Base-by-base conservation (phyloP, 2,113 vertebrate genomes). In the Seriola aureovittata region DNA sequence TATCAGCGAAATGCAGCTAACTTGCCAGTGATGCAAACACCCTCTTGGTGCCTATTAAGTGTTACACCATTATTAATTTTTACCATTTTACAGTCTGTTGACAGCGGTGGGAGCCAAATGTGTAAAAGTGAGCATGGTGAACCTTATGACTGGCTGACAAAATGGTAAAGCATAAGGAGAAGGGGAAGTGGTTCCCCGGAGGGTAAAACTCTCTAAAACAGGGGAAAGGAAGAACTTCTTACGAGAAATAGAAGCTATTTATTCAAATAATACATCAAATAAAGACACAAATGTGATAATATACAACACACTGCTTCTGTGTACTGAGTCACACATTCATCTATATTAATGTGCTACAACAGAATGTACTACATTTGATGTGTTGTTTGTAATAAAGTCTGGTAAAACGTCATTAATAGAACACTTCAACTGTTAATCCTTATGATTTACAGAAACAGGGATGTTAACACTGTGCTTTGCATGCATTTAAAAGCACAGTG, bases 1-100 rank as follows among this genome's bases (percentile, higher is more conserved):
- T 42, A 4, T 58, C 23, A 19, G 52, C 42, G 70, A 67, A 54
- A 68, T 58, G 34, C 16, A 3, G 77, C 82, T 46, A 75, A 46
- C 42, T 60, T 67, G 68, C 75, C 65, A 84, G 62, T 17, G 23
- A 76, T 55, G 52, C 36, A 67, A 84, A 66, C 44, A 19, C 55
- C 81, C 80, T 74, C 64, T 46, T 42, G 46, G 59, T 81, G 79
- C 72, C 36, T 65, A 58, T 86, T 82, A 80, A 82, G 52, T 10
- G 14, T 67, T 54, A 55, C 21, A 21, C 36, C 40, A 19, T 87
- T 68, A 83, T 82, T 77, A 25, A 72, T 75, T 70, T 71, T 34
- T 13, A 2, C 8, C 6, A 59, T 68, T 81, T 85, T 69, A 50
- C 66, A 71, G 58, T 65, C 55, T 72, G 68, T 67, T 40, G 9